Evolutionary conservation across 2,797 vertebrate species (phyloP).

Genomic region (Anableps anableps): DNA sequence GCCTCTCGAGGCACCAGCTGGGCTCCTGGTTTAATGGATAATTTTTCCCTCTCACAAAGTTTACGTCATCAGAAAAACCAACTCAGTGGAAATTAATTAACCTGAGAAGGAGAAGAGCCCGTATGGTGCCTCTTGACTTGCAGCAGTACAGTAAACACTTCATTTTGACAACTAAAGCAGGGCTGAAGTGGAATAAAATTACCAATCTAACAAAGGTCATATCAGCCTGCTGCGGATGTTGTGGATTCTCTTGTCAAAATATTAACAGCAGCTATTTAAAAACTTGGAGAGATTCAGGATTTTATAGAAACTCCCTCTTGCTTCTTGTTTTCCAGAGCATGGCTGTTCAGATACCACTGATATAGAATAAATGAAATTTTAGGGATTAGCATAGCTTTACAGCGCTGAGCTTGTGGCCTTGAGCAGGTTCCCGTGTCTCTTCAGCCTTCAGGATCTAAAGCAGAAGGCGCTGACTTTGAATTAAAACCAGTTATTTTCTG

Average conservation of each 20-base stretch:
- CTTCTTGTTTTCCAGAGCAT: not conserved
- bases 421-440: not conserved
- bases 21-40: conserved; percentile 21
- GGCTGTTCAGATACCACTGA: not conserved
- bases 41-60: conserved; percentile 26
- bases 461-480: conserved; percentile 8
- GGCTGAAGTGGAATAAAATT: conserved; percentile 30
- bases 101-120: conserved; percentile 21
- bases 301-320: not conserved
- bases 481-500: not conserved
- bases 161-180: conserved; percentile 28
- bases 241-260: not conserved
- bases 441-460: not conserved
- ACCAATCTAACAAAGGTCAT: not conserved
- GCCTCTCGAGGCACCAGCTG: conserved; percentile 39
- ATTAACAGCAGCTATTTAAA: not conserved
- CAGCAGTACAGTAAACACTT: conserved; percentile 24
- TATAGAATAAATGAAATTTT: not conserved
- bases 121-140: conserved; percentile 5
- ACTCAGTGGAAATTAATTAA: conserved; percentile 22
- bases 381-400: no score
- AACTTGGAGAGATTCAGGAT: not conserved
- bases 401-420: not conserved
- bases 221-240: not conserved
- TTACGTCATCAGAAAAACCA: conserved; percentile 16